Base-by-base conservation (phyloP, 2,888 invertebrate species). In the Tachina grossa region DNA sequence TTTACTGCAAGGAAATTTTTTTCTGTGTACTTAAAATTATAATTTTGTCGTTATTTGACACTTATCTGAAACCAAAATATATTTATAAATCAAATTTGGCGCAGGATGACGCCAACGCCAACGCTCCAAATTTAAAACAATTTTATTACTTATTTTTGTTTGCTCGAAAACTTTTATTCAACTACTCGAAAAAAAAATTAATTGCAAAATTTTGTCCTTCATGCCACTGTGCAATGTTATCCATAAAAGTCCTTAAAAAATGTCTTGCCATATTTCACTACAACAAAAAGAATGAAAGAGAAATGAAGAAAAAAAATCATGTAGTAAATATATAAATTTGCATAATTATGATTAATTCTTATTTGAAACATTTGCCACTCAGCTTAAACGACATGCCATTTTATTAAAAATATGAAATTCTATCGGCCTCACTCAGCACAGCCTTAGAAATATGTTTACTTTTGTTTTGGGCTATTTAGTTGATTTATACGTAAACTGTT, bases 301-400 rank as follows among this genome's bases (percentile, higher is more conserved):
- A 82, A 59, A 65, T n/a, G 22, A 53, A 14, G 51, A 51, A 53
- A 11, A 59, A 63, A 14, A 65, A 65, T 22, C 31, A 31, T 31
- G 31, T 31, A 31, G 6, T 31, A 5, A 6, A 22, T 45, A 13
- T 39, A 10, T 51, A 43, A 47, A 85, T 85, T 85, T 83, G 76
- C 83, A 85, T 85, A 85, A 85, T 85, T 85, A 85, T 85, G 85
- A 85, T 85, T 85, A 80, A 85, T 85, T 79, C 76, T 66, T 57
- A 83, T 83, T 76, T 85, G 85, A 79, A 85, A 76, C 85, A 76
- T 72, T 85, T 80, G 83, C 83, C 85, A 85, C 85, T 83, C 72
- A 76, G 75, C 72, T 77, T 82, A 85, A 81, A 78, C 77, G 85
- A 85, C 85, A 85, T 77, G 81, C 77, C 74, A 81, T 72, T 81